A percentile compares a stretch with the other conserved stretches of the same genome.
These are phyloP conservation scores for Sebastes itinus DNA, from an alignment of 2,797 vertebrate genomes.

Conservation along the genomic window DNA sequence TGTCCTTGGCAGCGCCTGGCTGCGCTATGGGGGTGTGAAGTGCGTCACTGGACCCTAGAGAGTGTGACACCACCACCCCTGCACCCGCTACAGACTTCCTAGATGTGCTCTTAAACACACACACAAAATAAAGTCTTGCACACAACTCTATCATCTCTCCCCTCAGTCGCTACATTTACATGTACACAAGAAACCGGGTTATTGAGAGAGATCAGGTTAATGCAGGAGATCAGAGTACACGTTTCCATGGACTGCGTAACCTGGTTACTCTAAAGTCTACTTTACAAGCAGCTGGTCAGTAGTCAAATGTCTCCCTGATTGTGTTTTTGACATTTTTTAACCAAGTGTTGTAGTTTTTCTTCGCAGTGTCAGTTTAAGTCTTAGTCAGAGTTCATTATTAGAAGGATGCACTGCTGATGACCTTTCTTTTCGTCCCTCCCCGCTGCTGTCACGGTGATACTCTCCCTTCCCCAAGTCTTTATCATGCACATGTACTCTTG, in stretches of 20 bases:
- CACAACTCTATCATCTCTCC: neutral
- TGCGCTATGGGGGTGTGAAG: slow-evolving; percentile 57
- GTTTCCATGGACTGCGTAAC: slow-evolving; percentile 37
- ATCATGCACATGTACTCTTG: neutral
- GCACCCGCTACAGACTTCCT: slow-evolving; percentile 15
- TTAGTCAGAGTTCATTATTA: neutral
- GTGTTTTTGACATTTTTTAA: neutral
- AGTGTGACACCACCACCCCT: slow-evolving; percentile 14
- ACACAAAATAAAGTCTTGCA: neutral
- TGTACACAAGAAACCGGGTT: slow-evolving; percentile 27
- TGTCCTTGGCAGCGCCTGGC: slow-evolving; percentile 30
- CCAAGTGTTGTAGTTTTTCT: neutral
- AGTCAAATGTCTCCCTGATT: slow-evolving; percentile 15
- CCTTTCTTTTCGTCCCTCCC: neutral
- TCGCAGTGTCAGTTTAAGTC: slow-evolving; percentile 8
- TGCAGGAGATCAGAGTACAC: slow-evolving; percentile 27
- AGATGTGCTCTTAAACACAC: slow-evolving; percentile 25
- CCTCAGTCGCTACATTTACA: neutral
- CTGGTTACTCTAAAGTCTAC: slow-evolving; percentile 30
- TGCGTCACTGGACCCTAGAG: slow-evolving; percentile 61
- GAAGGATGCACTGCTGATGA: neutral
- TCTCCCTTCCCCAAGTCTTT: neutral
- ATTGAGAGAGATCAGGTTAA: slow-evolving; percentile 36
- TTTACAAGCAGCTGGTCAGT: slow-evolving; percentile 20
- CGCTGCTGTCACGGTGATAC: neutral